Percentiles rank a stretch among this genome's conserved stretches.
Evolutionary conservation across 2,113 vertebrate genomes (phyloP).

Genomic region (Callospermophilus lateralis): DNA sequence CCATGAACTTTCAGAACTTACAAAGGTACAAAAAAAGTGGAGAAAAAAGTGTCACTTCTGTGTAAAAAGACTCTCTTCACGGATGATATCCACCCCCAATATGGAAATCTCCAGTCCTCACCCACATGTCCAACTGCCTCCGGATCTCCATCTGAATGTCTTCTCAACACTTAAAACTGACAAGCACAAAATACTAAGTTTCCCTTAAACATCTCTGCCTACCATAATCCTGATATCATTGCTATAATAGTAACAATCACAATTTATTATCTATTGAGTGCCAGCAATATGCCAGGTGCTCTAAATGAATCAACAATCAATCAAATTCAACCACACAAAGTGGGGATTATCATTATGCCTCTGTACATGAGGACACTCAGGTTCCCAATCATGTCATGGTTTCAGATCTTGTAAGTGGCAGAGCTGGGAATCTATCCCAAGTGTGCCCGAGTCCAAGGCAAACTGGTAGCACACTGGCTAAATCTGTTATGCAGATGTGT

Average conservation of each 20-base stretch:
- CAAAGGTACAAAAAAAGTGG: no score
- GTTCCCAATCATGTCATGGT: not conserved
- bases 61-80: not conserved
- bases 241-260: not conserved
- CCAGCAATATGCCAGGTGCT: not conserved
- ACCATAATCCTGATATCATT: not conserved
- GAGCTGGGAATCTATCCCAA: not conserved
- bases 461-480: not conserved
- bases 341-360: not conserved
- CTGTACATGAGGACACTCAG: not conserved
- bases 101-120: not conserved
- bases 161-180: not conserved
- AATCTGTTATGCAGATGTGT: conserved; percentile 62
- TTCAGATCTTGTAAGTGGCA: not conserved
- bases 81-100: not conserved
- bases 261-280: accelerated
- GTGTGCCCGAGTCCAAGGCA: not conserved
- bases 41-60: not conserved
- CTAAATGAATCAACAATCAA: not conserved
- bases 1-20: no score
- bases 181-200: not conserved
- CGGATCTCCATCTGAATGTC: not conserved
- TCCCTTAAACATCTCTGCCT: not conserved
- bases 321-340: not conserved
- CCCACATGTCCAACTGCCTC: not conserved